A percentile compares a stretch with the other conserved stretches of the same genome.
Conservation (phyloP, 2,113 vertebrate genomes). For the rat (Rattus norvegicus) region GRCr8 NC_086021.1:65727001-65727500, state of each 20-base stretch:
- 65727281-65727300: neutral
- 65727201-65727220: neutral
- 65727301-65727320: neutral
- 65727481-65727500: neutral
- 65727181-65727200: slow-evolving; percentile 53
- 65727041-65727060: slow-evolving; percentile 20
- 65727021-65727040: neutral
- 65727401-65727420: neutral
- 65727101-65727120: neutral
- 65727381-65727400: neutral
- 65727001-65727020: neutral
- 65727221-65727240: neutral
- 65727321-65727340: neutral
- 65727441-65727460: neutral
- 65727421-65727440: neutral
- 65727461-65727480: neutral
- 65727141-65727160: neutral
- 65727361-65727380: neutral
- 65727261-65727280: neutral
- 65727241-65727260: neutral
- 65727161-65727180: slow-evolving; percentile 36
- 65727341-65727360: slow-evolving; percentile 49
- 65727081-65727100: slow-evolving; percentile 9
- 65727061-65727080: neutral
- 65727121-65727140: slow-evolving; percentile 10